These are phyloP conservation scores for Drosophila subsilvestris DNA, from an alignment of 2,888 invertebrate genomes.

Conservation along the genomic window DNA sequence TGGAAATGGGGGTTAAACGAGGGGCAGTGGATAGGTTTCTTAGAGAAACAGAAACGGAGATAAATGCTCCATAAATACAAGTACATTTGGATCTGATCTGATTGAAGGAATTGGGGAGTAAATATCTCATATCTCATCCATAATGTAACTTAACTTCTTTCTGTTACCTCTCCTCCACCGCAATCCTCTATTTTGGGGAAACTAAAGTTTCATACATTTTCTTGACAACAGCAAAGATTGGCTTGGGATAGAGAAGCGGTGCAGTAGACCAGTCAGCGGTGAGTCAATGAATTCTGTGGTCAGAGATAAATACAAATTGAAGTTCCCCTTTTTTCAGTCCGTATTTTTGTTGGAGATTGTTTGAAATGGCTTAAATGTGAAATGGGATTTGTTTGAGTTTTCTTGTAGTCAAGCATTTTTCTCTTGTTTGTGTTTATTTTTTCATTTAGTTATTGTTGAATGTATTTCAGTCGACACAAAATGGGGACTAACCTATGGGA, in stretches of 20 bases:
- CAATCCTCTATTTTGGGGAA: too few species aligned
- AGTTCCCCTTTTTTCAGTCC: too few species aligned
- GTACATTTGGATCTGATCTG: too few species aligned
- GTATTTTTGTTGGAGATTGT: not conserved
- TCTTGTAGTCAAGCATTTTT: not conserved
- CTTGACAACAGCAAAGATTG: not conserved
- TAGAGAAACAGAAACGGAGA: too few species aligned
- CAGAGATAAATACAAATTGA: too few species aligned
- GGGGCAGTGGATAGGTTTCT: not conserved
- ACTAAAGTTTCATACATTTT: not conserved
- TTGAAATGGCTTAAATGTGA: not conserved
- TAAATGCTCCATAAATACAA: too few species aligned
- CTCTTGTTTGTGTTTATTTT: slow-evolving; percentile 16
- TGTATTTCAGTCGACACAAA: slow-evolving; percentile 1
- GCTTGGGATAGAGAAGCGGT: not conserved
- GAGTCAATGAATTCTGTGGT: too few species aligned
- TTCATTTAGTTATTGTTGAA: slow-evolving; percentile 28
- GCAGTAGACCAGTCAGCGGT: not conserved
- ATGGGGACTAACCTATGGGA: slow-evolving; percentile 1
- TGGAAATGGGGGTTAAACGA: not conserved
- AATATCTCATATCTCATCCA: too few species aligned
- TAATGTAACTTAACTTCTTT: too few species aligned
- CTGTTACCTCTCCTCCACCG: too few species aligned
- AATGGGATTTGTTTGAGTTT: slow-evolving; percentile 2
- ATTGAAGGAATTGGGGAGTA: too few species aligned